Conservation (phyloP, 1,140 invertebrate species). For the Diuraphis noxia region DNA sequence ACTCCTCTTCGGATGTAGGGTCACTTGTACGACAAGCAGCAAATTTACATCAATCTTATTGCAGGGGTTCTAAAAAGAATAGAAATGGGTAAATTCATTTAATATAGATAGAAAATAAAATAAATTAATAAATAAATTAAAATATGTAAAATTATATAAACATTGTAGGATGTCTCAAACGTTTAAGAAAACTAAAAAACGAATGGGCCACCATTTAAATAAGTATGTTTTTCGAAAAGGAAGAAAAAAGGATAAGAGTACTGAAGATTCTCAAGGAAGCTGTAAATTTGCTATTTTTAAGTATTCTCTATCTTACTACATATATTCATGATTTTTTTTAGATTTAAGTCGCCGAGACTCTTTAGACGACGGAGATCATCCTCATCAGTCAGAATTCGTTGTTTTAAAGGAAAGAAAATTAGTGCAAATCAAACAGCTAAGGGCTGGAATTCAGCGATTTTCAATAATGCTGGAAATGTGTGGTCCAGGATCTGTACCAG, state of each 20-base stretch:
- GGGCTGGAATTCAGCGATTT: conserved; percentile 80
- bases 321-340: conserved; percentile 58
- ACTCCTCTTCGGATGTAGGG: conserved; percentile 65
- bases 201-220: conserved; percentile 83
- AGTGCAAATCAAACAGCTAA: conserved; percentile 73
- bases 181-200: conserved; percentile 73
- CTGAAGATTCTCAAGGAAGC: conserved; percentile 78
- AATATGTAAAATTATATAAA: not conserved
- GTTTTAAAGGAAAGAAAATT: conserved; percentile 82
- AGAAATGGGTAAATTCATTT: conserved; percentile 56
- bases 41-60: conserved; percentile 58
- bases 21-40: conserved; percentile 57
- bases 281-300: conserved; percentile 64
- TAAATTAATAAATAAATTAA: not conserved
- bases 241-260: conserved; percentile 80
- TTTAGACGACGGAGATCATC: conserved; percentile 75
- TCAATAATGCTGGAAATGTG: conserved; percentile 92
- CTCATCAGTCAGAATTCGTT: conserved; percentile 81
- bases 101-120: not conserved
- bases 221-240: conserved; percentile 74
- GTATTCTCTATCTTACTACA: too few species aligned
- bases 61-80: conserved; percentile 59
- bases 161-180: conserved; percentile 63
- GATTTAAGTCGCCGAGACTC: conserved; percentile 83
- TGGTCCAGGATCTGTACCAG: conserved; percentile 91